Base-by-base conservation (phyloP, 2,113 vertebrate genomes). In the Patagioenas fasciata region DNA sequence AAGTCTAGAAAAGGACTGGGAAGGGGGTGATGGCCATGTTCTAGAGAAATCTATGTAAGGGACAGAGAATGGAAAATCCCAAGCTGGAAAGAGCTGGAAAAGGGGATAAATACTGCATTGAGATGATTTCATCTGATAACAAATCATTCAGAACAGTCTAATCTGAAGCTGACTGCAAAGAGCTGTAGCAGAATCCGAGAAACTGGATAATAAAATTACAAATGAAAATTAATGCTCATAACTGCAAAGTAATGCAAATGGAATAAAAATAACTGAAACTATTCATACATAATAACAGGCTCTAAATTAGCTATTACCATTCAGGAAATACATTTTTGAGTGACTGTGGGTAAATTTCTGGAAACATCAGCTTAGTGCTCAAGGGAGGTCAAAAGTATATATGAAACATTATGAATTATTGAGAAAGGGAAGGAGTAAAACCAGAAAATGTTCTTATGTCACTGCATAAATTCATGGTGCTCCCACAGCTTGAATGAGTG, bases 191-290 rank as follows among this genome's bases (percentile, higher is more conserved):
- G 64, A 88, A 84, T 73, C 77, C 74, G 60, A 31, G 38, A 86
- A 89, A 84, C 56, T 48, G 44, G 53, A 65, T 89, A 95, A 93
- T 92, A 84, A 93, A 92, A 84, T 44, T 48, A 84, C 84, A 97
- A 94, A 96, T 50, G 53, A 92, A 92, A 95, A 96, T 81, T 71
- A 92, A 95, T 89, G 70, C 50, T 87, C 48, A 10, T 87, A 75
- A 95, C 32, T 74, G 69, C 42, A 72, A 93, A 92, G 54, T 50
- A 93, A 89, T 72, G 73, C 56, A 93, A 95, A 95, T 75, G 57
- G 53, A 87, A 81, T 79, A 87, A 92, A 95, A 97, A 93, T 84
- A 92, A 74, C 69, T 85, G 47, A 83, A 88, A 71, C 16, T 78
- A 67, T 91, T 95, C 13, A 79, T 74, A 67, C 48, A 84, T 71